Percentiles rank a stretch among this genome's conserved stretches.
Evolutionary conservation across 2,797 vertebrate species (phyloP).

Genomic region (Bradypodion ventrale): DNA sequence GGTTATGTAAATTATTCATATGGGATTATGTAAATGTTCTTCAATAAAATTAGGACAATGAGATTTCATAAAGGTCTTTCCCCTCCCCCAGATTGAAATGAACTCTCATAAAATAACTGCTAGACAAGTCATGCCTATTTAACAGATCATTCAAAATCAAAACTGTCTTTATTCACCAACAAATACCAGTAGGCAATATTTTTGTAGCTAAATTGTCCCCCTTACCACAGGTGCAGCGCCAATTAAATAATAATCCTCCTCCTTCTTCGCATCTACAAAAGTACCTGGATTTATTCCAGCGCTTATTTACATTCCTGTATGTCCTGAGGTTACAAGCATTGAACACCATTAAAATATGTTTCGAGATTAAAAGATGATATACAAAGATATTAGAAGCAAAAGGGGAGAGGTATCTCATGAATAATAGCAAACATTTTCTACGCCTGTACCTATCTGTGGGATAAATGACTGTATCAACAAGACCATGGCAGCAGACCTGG

Average conservation of each 20-base stretch:
- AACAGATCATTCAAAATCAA: not conserved
- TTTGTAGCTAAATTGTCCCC: not conserved
- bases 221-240: not conserved
- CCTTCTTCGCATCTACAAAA: not conserved
- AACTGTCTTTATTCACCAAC: not conserved
- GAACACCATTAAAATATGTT: not conserved
- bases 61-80: not conserved
- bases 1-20: not conserved
- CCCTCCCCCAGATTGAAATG: not conserved
- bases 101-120: not conserved
- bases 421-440: not conserved
- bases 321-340: not conserved
- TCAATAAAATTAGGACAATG: conserved; percentile 30
- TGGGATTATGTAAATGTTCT: not conserved
- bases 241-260: not conserved
- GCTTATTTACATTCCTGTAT: not conserved
- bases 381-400: not conserved
- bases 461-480: not conserved
- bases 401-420: not conserved
- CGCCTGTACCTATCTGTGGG: not conserved
- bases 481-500: not conserved
- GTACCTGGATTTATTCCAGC: not conserved
- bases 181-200: not conserved
- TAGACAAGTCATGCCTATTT: not conserved
- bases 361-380: not conserved